Conservation (phyloP, 2,888 invertebrate species). For the Mesochorus sp. region DNA sequence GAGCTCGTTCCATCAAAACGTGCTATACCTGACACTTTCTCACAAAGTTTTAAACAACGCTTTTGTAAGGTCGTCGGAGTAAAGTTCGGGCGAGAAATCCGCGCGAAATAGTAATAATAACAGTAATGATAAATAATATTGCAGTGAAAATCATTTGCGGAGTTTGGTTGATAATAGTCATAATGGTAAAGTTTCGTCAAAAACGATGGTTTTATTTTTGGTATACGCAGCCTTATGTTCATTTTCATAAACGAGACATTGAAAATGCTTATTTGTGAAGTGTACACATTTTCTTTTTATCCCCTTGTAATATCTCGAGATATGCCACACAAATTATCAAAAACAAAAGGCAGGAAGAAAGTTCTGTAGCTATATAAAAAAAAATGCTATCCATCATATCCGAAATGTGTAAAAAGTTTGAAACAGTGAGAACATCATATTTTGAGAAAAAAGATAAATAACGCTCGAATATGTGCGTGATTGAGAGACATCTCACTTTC, state of each 20-base stretch:
- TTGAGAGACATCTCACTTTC: slow-evolving; percentile 27
- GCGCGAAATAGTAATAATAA: slow-evolving; percentile 27
- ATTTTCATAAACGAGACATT: slow-evolving; percentile 32
- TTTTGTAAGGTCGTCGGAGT: not conserved
- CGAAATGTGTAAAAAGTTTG: not conserved
- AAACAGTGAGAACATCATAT: not conserved
- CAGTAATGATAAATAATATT: slow-evolving; percentile 22
- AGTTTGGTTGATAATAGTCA: slow-evolving; percentile 46
- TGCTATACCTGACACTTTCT: slow-evolving; percentile 74
- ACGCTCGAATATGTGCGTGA: not conserved
- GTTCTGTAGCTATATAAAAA: not conserved
- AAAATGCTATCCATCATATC: not conserved
- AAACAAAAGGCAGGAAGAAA: not conserved
- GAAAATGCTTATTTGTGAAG: slow-evolving; percentile 20
- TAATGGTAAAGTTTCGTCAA: slow-evolving; percentile 47
- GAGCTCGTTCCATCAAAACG: slow-evolving; percentile 69
- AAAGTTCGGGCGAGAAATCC: slow-evolving; percentile 9
- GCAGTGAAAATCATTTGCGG: not conserved
- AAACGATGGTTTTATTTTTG: slow-evolving; percentile 14
- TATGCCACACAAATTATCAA: slow-evolving; percentile 4
- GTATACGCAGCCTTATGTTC: slow-evolving; percentile 1
- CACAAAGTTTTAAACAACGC: slow-evolving; percentile 69
- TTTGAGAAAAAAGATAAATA: not conserved
- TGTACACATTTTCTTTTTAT: slow-evolving; percentile 26
- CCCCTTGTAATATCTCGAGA: slow-evolving; percentile 10